A percentile compares a stretch with the other conserved stretches of the same genome.
phyloP scores from a whole-genome alignment of 2,888 invertebrate species.

The Didymodactylos carnosus region DNA sequence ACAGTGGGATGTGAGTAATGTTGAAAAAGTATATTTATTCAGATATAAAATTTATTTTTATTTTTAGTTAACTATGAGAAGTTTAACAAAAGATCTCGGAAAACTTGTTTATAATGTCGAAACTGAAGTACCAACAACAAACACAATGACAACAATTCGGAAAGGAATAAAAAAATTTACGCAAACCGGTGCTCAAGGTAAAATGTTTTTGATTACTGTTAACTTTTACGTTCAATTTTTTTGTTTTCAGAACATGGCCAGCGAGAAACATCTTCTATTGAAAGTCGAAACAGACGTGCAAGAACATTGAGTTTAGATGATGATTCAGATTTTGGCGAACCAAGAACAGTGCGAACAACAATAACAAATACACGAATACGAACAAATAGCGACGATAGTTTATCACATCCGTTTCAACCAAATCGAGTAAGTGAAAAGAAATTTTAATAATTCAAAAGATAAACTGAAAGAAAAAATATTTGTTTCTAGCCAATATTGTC shows the following conservation, averaged over 20 bases:
- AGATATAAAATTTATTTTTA: no score
- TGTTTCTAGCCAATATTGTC: neutral
- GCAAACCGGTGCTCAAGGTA: neutral
- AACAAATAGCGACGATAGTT: neutral
- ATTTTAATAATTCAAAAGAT: no score
- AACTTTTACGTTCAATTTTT: no score
- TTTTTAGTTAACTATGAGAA: neutral
- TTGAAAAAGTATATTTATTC: no score
- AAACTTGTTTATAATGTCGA: neutral
- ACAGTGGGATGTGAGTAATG: neutral
- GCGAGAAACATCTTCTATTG: no score
- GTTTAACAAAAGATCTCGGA: neutral
- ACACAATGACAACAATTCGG: neutral
- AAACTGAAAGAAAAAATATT: neutral
- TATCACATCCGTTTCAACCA: neutral
- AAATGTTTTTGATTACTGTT: no score
- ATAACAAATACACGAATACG: neutral
- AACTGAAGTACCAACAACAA: neutral
- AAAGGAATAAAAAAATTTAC: neutral
- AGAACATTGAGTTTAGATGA: neutral
- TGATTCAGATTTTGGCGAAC: neutral
- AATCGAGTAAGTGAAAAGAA: neutral
- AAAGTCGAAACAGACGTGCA: no score
- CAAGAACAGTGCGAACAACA: neutral
- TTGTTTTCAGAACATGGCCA: no score